A percentile compares a stretch with the other conserved stretches of the same genome.
These are phyloP conservation scores for Tupaia chinensis DNA, from an alignment of 2,113 vertebrate species.

Conservation along the genomic window DNA sequence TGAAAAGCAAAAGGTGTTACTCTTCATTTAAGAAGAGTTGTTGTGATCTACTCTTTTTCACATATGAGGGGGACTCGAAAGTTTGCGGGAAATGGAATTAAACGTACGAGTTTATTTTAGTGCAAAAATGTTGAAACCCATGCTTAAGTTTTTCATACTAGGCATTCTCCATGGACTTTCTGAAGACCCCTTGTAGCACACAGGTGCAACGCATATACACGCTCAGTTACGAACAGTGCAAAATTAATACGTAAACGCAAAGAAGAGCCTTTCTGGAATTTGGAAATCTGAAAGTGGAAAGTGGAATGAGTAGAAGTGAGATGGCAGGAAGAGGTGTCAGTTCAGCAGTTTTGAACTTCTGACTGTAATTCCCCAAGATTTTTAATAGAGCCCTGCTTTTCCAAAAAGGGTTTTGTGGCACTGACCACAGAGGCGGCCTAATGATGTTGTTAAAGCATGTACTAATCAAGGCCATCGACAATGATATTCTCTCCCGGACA, in stretches of 20 bases:
- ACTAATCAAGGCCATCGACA: not conserved
- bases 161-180: no score
- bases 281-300: not conserved
- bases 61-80: no score
- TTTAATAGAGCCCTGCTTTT: not conserved
- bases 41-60: not conserved
- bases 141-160: no score
- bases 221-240: not conserved
- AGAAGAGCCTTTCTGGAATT: not conserved
- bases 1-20: not conserved
- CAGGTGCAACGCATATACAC: not conserved
- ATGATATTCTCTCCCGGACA: not conserved
- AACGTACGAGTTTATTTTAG: no score
- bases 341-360: not conserved
- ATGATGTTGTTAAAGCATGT: not conserved
- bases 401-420: not conserved
- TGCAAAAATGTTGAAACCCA: no score
- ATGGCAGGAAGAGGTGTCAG: not conserved
- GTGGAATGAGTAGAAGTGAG: not conserved
- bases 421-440: not conserved
- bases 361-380: not conserved
- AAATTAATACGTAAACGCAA: not conserved
- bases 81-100: no score
- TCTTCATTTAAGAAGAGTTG: not conserved
- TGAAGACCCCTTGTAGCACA: no score